Evolutionary conservation across 1,140 invertebrate genomes (phyloP), one percentile per base, ranked within the genome.

Genomic region (Manduca sexta): DNA sequence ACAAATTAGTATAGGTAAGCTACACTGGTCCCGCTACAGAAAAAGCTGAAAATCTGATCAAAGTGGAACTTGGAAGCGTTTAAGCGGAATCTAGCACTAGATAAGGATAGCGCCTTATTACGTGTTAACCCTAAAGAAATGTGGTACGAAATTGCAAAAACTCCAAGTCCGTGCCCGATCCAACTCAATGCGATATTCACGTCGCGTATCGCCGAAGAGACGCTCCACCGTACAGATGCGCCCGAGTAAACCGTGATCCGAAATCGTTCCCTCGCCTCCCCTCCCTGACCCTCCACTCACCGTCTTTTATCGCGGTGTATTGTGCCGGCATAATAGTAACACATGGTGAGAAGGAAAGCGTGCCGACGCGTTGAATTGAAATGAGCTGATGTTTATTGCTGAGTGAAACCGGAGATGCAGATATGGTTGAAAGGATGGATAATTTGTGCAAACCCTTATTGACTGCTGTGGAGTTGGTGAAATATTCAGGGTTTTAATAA

Each of bases 201-300:
- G 42, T 18, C 64, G 58, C 68, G 72, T 74, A 40, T 55, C 39
- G 17, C 33, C 52, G 65, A 76, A 74, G 71, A n/a, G 69, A 64
- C 64, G 73, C 49, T 44, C 60, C 62, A 61, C 52, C 50, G 45
- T 63, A 64, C 73, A 75, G 73, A 73, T 71, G 69, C 67, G 64
- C 60, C 64, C 60, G 55, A 71, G 64, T 69, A 52, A 64, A 74
- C 67, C 69, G 71, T 70, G 74, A 71, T 70, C 64, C 68, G 52
- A 60, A 61, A 64, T 60, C 58, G 30, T 56, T 49, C 48, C 45
- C 42, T 26, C 37, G 33, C 54, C 50, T 35, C 16, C 44, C 40
- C 47, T 44, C 38, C 50, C 45, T 45, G 26, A 33, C n/a, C 54
- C 2, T 40, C 52, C 44, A 50, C 47, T 44, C 16, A 33, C 50